phyloP scores from a whole-genome alignment of 1,140 invertebrate species.

The Sminthurides bifidus region DNA sequence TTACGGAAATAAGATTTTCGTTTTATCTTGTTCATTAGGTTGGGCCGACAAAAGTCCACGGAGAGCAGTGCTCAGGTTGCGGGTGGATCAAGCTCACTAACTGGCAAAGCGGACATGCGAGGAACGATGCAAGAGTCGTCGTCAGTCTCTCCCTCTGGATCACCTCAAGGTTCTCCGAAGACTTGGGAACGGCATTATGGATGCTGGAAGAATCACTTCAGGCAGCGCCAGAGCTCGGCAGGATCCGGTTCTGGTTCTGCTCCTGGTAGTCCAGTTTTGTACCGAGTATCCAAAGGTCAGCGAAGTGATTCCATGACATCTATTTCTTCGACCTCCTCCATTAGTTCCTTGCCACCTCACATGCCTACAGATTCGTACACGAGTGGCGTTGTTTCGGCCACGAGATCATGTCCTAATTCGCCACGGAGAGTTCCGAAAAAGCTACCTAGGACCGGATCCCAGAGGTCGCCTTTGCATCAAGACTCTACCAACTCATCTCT shows the following conservation, averaged over 20 bases:
- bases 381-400: constrained; percentile 12
- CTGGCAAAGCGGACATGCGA: too few species aligned
- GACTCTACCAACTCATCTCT: too few species aligned
- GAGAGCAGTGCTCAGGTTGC: constrained; percentile 3
- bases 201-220: constrained; percentile 28
- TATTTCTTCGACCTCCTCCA: constrained; percentile 23
- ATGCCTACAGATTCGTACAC: background rate
- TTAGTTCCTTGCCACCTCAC: constrained; percentile 24
- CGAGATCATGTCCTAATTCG: constrained; percentile 21
- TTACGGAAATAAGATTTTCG: too few species aligned
- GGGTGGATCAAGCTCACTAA: too few species aligned
- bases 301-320: constrained; percentile 27
- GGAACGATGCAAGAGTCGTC: too few species aligned
- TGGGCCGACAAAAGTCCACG: constrained; percentile 14
- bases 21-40: too few species aligned
- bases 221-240: constrained; percentile 8
- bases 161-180: constrained; percentile 15
- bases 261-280: constrained; percentile 27
- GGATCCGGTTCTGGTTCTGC: constrained; percentile 17
- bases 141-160: constrained; percentile 4
- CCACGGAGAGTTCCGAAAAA: constrained; percentile 22
- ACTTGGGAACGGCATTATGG: constrained; percentile 30
- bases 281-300: constrained; percentile 16
- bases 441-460: constrained; percentile 8
- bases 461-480: too few species aligned